Evolutionary conservation across 2,797 vertebrate genomes (phyloP).

Genomic region (Gallinago nigripennis): DNA sequence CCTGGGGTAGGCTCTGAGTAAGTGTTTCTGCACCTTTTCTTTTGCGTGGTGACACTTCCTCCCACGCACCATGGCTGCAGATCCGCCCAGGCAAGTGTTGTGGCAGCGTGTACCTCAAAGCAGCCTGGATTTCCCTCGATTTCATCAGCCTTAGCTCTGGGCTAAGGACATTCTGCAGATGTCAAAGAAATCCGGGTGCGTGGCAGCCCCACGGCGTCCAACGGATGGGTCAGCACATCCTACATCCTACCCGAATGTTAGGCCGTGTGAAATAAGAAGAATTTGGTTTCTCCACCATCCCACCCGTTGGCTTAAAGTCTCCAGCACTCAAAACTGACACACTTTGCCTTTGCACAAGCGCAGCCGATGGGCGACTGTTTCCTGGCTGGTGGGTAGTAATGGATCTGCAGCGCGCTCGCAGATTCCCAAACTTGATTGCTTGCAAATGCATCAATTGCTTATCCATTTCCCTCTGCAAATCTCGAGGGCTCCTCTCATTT

Average conservation of each 20-base stretch:
- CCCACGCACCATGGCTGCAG: neutral
- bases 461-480: neutral
- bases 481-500: neutral
- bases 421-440: neutral
- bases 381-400: neutral
- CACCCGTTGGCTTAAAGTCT: neutral
- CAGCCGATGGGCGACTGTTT: neutral
- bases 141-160: neutral
- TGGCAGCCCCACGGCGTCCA: accelerated
- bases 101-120: neutral
- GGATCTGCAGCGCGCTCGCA: neutral
- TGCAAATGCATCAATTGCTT: neutral
- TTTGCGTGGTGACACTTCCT: neutral
- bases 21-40: neutral
- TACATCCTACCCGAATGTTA: neutral
- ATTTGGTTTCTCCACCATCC: neutral
- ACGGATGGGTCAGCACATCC: neutral
- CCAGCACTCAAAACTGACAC: neutral
- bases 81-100: neutral
- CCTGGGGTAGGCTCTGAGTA: neutral
- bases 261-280: neutral
- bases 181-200: accelerated
- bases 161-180: neutral
- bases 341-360: neutral
- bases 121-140: neutral